Base-by-base conservation (phyloP, 2,113 vertebrate genomes). In the Paracanthobrama guichenoti region DNA sequence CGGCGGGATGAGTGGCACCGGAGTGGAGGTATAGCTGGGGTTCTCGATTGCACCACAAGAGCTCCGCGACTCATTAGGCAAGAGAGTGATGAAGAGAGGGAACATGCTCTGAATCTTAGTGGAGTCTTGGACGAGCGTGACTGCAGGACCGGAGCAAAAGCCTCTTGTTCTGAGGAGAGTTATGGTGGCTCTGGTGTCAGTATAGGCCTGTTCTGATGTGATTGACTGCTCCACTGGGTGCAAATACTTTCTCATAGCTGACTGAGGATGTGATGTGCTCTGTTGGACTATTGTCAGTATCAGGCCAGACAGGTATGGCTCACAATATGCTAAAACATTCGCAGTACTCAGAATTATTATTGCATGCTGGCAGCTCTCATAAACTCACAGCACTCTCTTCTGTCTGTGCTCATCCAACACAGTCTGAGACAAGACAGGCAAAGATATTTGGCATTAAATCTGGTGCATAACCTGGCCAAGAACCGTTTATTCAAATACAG, bases 71-170 rank as follows among this genome's bases (percentile, higher is more conserved):
- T 87, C 86, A 85, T 87, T 87, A 87, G 86, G 44, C 79, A 67
- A 66, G 84, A 85, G 79, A 85, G 28, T 85, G 83, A 87, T 64
- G 79, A 22, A 28, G 46, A 55, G 11, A 48, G 48, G 48, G 82
- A 84, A n/a, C 86, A 87, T 84, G 86, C 72, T 87, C 72, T 84
- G 72, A 87, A 87, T 85, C 86, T 79, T 59, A 73, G 84, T 57
- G 28, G 39, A 85, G 76, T 59, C 84, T 67, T 62, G 26, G 66
- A 55, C 44, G 9, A 80, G 76, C 66, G 26, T 79, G 67, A 80
- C 66, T 55, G 64, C 64, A 31, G 66, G 76, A 73, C 55, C 55
- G 53, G 42, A 73, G 76, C 55, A 73, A 69, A 46, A 72, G 76
- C 31, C 77, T 83, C 85, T 86, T 87, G 83, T 85, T 87, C 74